Conservation (phyloP, 2,797 vertebrate genomes). For the Megaceryle alcyon region DNA sequence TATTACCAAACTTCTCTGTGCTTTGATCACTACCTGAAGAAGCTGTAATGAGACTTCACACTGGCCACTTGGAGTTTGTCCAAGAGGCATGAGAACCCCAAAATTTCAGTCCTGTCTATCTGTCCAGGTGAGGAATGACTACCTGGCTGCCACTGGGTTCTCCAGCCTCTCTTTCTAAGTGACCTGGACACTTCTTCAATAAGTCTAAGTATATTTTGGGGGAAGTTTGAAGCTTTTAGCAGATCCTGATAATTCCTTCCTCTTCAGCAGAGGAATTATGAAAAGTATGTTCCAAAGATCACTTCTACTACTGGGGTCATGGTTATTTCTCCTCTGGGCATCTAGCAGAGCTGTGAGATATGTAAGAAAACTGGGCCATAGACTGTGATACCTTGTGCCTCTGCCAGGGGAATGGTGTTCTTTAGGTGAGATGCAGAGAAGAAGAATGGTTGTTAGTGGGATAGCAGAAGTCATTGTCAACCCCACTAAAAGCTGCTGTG, state of each 20-base stretch:
- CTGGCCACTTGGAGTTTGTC: neutral
- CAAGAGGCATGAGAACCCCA: neutral
- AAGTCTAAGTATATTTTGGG: neutral
- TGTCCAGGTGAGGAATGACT: neutral
- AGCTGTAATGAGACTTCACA: neutral
- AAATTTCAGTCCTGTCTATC: neutral
- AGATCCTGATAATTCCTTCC: neutral
- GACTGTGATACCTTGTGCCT: neutral
- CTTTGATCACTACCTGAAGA: neutral
- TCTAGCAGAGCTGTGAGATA: neutral
- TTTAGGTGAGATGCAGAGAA: neutral
- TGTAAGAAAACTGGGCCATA: neutral
- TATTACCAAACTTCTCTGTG: neutral
- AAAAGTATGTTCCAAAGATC: neutral
- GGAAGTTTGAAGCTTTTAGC: neutral
- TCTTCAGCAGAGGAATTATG: neutral
- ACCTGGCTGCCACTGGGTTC: neutral
- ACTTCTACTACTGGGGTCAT: neutral
- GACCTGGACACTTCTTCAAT: neutral
- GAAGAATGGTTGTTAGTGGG: neutral
- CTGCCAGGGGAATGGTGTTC: neutral
- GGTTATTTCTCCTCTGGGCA: neutral
- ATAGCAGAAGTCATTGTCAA: neutral
- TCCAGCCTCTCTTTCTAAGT: neutral
- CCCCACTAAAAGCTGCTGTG: neutral